Base-by-base conservation (phyloP, 2,888 invertebrate species). In the Netelia melanura region DNA sequence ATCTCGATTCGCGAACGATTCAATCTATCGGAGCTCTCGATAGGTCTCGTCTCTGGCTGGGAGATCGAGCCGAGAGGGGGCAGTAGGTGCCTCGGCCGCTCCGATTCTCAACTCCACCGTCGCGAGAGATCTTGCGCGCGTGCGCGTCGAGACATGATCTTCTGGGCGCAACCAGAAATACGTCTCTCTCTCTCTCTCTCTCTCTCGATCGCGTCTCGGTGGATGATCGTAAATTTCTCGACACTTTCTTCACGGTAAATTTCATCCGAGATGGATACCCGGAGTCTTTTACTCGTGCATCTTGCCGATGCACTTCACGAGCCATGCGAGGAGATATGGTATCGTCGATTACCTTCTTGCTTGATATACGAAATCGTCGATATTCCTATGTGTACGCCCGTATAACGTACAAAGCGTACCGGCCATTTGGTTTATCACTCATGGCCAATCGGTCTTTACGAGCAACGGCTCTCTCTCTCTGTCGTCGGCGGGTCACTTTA, bases 1-100 rank as follows among this genome's bases (percentile, higher is more conserved):
- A 89, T 89, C 88, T 85, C 88, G 88, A 89, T 89, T 88, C 86
- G 81, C 86, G 79, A 88, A 86, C 87, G 87, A 89, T 90, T 90
- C 87, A 88, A 88, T 88, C 87, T 87, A 87, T 89, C 85, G 86
- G 85, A 30, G 17, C 38, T 38, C 75, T 82, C 81, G 68, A 77
- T 83, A 67, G 82, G 75, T 88, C 84, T 82, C 74, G n/a, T 58
- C 65, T 17, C 71, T 17, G 64, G 43, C 52, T 9, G 61, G 64
- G 61, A 70, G 67, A 38, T n/a, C 44, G n/a, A 44, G 54, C 23
- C 43, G 23, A 25, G 54, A n/a, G 54, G 8, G 30, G 21, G 11
- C 61, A 23, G 5, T 38, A 38, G 38, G 6, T 38, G 38, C 38
- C 8, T 6, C 6, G 38, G 38, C 38, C 54, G 76, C 81, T 61